A percentile compares a stretch with the other conserved stretches of the same genome.
These are phyloP conservation scores for Tragelaphus strepsiceros DNA, from an alignment of 2,113 vertebrate genomes.

Conservation along the genomic window DNA sequence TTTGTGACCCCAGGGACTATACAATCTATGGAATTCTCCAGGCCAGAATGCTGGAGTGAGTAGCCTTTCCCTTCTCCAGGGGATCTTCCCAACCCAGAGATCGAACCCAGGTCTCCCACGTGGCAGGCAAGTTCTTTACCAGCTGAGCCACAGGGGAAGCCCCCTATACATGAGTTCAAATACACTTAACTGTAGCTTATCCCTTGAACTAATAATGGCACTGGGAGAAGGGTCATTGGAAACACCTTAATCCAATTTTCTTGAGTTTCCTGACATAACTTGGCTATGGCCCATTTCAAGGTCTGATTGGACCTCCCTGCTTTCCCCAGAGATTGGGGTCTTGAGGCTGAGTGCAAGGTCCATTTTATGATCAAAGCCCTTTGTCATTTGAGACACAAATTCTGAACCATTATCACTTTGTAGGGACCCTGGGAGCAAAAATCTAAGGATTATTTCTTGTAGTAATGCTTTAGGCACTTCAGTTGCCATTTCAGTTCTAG, in stretches of 20 bases:
- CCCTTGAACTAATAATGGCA: background rate
- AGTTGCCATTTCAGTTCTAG: background rate
- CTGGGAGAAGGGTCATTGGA: background rate
- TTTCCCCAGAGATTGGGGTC: background rate
- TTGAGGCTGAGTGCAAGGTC: background rate
- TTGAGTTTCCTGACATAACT: background rate
- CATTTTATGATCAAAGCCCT: background rate
- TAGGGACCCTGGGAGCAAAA: background rate
- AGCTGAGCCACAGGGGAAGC: background rate
- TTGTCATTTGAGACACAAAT: background rate
- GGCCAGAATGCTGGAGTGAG: background rate
- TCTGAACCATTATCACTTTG: background rate
- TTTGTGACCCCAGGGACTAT: background rate
- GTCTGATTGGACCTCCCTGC: background rate
- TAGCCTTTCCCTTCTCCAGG: background rate
- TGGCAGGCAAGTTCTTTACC: background rate
- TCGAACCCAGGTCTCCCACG: background rate
- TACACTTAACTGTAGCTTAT: background rate
- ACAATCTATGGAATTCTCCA: background rate
- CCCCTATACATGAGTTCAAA: background rate
- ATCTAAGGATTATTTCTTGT: background rate
- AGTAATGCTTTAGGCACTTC: background rate
- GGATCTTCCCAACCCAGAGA: background rate
- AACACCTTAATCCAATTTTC: background rate
- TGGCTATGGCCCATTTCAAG: background rate